Conservation (phyloP, 2,113 vertebrate genomes). For the Phalacrocorax brasilianus region DNA sequence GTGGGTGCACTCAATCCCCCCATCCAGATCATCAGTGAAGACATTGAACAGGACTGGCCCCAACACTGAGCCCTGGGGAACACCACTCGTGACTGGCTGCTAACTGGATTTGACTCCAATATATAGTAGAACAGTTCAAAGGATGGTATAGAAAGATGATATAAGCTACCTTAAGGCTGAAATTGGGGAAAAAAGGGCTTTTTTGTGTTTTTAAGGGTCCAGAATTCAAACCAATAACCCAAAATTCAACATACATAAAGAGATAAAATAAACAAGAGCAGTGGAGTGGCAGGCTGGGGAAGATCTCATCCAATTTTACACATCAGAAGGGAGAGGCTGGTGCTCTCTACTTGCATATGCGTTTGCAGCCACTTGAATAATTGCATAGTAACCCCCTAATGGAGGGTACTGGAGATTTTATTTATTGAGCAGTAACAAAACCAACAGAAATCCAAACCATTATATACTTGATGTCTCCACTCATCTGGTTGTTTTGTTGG, state of each 20-base stretch:
- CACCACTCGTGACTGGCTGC: no score
- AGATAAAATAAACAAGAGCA: not conserved
- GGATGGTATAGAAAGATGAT: not conserved
- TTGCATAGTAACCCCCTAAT: not conserved
- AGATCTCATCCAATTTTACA: not conserved
- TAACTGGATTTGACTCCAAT: not conserved
- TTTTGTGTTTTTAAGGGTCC: not conserved
- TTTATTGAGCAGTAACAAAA: not conserved
- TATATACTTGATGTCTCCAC: not conserved
- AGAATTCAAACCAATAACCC: not conserved
- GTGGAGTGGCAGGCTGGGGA: not conserved
- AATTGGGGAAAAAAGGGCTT: not conserved
- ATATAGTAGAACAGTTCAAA: not conserved
- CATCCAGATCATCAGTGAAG: no score
- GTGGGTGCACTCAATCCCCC: no score
- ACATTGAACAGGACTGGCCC: no score
- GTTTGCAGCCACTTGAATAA: not conserved
- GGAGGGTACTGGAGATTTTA: not conserved
- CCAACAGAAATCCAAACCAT: not conserved
- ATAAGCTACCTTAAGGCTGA: not conserved
- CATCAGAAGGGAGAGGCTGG: not conserved
- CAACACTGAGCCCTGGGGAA: no score
- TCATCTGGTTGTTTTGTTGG: not conserved
- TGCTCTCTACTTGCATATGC: not conserved
- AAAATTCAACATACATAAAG: not conserved